Evolutionary conservation across 2,113 vertebrate genomes (phyloP).

Genomic region (Stomatorhinus ivindoensis): DNA sequence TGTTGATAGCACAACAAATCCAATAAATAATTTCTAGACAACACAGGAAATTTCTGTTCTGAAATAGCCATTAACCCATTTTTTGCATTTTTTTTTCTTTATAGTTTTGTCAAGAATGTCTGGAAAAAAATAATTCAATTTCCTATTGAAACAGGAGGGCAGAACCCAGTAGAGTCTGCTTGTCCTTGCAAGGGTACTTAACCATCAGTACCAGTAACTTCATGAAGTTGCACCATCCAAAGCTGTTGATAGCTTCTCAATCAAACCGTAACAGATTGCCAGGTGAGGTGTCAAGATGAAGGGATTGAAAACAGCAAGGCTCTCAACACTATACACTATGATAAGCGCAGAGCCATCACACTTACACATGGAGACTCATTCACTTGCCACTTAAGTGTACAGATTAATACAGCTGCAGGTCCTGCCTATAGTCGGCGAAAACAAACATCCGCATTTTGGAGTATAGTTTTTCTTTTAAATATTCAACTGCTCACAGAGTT

Average conservation of each 20-base stretch:
- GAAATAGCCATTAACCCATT: background rate
- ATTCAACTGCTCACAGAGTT: background rate
- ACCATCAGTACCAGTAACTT: background rate
- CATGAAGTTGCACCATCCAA: background rate
- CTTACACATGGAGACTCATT: background rate
- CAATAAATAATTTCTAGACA: background rate
- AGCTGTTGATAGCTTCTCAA: background rate
- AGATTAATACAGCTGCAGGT: background rate
- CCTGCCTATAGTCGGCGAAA: background rate
- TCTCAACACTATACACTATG: background rate
- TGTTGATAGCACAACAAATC: background rate
- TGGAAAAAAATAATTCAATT: background rate
- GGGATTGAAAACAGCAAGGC: background rate
- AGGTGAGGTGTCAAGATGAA: background rate
- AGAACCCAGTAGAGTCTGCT: background rate
- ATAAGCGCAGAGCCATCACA: background rate
- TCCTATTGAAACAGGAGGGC: background rate
- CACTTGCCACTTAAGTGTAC: background rate
- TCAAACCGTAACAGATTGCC: background rate
- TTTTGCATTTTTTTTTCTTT: background rate
- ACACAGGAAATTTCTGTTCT: background rate
- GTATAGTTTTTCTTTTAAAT: too few species aligned
- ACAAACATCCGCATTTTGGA: background rate
- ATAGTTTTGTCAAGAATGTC: background rate
- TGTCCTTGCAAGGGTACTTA: background rate